phyloP scores from a whole-genome alignment of 2,888 invertebrate genomes.

The Acanthopleura granulata region DNA sequence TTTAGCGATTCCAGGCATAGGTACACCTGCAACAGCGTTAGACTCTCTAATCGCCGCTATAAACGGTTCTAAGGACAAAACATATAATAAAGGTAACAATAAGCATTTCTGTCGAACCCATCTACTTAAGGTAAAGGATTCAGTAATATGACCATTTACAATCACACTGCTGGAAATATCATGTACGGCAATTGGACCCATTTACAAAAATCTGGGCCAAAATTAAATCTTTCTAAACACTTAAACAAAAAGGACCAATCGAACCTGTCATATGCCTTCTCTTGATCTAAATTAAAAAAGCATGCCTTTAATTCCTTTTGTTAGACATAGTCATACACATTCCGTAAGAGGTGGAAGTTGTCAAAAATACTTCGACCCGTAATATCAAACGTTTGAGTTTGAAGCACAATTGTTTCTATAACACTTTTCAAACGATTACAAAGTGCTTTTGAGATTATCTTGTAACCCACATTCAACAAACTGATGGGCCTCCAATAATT shows the following conservation, averaged over 20 bases:
- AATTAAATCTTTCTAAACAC: neutral
- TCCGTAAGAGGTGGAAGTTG: neutral
- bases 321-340: neutral
- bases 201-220: neutral
- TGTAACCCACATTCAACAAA: neutral
- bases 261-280: neutral
- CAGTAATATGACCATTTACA: conserved; percentile 14
- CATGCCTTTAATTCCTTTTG: neutral
- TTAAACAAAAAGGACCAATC: neutral
- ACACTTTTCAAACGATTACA: neutral
- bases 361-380: neutral
- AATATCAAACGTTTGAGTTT: neutral
- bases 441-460: neutral
- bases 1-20: conserved; percentile 20
- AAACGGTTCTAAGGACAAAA: neutral
- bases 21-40: conserved; percentile 23
- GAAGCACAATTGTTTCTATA: neutral
- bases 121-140: neutral
- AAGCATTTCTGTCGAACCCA: neutral
- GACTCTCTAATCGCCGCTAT: neutral
- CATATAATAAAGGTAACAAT: neutral
- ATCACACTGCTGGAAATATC: neutral
- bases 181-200: neutral
- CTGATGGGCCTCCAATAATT: neutral
- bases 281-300: conserved; percentile 12